Percentiles rank a stretch among this genome's conserved stretches.
phyloP scores from a whole-genome alignment of 2,113 vertebrate genomes.

The Tragelaphus scriptus region DNA sequence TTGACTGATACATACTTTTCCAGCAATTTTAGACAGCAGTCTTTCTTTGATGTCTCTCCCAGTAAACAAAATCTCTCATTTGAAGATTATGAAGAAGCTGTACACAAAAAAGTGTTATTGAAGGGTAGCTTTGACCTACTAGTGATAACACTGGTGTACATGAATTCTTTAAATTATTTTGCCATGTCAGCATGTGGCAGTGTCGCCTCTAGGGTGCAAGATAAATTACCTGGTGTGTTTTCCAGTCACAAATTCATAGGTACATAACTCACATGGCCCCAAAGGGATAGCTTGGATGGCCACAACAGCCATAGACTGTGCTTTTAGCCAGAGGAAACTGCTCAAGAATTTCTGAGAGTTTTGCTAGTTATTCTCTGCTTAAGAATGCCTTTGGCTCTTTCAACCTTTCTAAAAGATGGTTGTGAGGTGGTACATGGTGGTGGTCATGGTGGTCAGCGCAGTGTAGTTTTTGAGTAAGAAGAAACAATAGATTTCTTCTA shows the following conservation, averaged over 20 bases:
- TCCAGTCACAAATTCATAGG: neutral
- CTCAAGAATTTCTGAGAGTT: neutral
- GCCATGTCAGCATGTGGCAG: neutral
- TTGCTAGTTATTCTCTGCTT: neutral
- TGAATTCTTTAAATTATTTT: neutral
- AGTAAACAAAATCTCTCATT: neutral
- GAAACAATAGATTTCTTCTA: neutral
- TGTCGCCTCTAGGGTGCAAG: neutral
- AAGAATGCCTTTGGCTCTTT: neutral
- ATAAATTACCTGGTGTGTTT: neutral
- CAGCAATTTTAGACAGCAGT: neutral
- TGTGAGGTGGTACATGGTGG: neutral
- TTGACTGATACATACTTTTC: neutral
- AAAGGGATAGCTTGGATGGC: neutral
- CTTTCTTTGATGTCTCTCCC: neutral
- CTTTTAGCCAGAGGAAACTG: neutral
- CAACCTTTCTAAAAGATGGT: neutral
- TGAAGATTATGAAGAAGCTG: neutral
- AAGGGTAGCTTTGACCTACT: neutral
- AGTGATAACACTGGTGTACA: neutral
- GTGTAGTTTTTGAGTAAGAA: neutral
- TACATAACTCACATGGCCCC: neutral
- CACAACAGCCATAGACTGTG: neutral
- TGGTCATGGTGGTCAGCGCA: neutral
- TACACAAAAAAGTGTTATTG: neutral